A percentile compares a stretch with the other conserved stretches of the same genome.
These are phyloP conservation scores for Ochropacha duplaris DNA, from an alignment of 2,888 invertebrate species.

Conservation along the genomic window DNA sequence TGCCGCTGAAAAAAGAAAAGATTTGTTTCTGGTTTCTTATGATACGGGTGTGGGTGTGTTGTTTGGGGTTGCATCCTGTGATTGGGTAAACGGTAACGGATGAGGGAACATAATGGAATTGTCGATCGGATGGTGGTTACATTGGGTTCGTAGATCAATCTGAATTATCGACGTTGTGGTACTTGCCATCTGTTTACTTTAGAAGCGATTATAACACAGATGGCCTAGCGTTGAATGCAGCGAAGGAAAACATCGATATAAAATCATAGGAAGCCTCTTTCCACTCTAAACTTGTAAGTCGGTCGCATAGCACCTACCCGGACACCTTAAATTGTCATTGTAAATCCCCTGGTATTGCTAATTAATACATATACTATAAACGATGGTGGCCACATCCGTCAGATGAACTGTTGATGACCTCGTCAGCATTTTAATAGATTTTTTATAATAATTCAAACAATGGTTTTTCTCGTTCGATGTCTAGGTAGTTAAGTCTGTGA, in stretches of 20 bases:
- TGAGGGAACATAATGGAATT: not conserved
- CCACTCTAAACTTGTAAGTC: too few relatives aligned
- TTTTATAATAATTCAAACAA: too few relatives aligned
- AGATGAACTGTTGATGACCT: too few relatives aligned
- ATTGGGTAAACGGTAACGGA: not conserved
- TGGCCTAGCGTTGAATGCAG: not conserved
- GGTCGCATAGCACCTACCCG: too few relatives aligned
- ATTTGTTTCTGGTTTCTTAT: conserved; percentile 29
- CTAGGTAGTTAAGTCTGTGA: too few relatives aligned
- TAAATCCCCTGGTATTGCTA: too few relatives aligned
- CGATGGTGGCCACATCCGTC: too few relatives aligned
- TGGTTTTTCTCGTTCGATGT: too few relatives aligned
- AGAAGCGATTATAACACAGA: not conserved
- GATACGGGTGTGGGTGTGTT: conserved; percentile 11
- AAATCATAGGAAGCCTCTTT: too few relatives aligned
- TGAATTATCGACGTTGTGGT: not conserved
- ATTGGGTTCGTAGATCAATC: not conserved
- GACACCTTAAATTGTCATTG: too few relatives aligned
- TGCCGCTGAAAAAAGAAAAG: conserved; percentile 25
- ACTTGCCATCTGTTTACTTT: not conserved
- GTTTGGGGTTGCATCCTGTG: not conserved
- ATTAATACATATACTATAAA: too few relatives aligned
- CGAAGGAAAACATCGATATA: not conserved
- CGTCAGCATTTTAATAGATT: too few relatives aligned
- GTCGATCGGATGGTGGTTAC: not conserved